Evolutionary conservation across 2,113 vertebrate species (phyloP), one percentile per base, ranked within the genome.

Genomic region (Elephantulus edwardii): DNA sequence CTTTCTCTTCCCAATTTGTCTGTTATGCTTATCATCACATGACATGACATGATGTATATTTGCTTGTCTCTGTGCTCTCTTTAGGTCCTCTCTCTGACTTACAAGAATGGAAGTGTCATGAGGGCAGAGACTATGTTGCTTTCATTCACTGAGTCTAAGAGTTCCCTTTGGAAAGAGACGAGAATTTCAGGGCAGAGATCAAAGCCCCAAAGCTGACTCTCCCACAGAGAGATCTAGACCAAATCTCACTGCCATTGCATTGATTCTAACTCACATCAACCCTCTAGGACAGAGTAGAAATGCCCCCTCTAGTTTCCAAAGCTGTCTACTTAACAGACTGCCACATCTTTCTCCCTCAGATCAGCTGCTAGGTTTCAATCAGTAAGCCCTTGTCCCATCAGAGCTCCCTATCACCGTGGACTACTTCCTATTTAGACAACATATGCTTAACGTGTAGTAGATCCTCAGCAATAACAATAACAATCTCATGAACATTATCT

Each of bases 91-190:
- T 86, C 14, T 83, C 56, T 66, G 0, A 0, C 64, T 40, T 11
- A 33, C n/a, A 35, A 35, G 35, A 24, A 22, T 2, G 2, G 42
- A 60, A 76, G 12, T 40, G 38, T 28, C 8, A 16, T 16, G 30
- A 64, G 22, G 56, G 20, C 10, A 40, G 40, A 14, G 42, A 20
- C 42, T 52, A 4, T 68, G 40, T 12, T 46, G 13, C 46, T 74
- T 83, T 86, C 71, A n/a, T 24, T 84, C 54, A 71, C 2, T 62
- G 77, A 58, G 35, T 64, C 70, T 85, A 38, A 82, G 6, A 54
- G 19, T 81, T 24, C 8, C 40, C 54, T 50, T 19, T 75, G 42
- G 56, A 82, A 84, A 33, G 38, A 90, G 20, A 11, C 50, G n/a
- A 30, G 24, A 42, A 17, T 60, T 78, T 11, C 11, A 26, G 44